These are phyloP conservation scores for Machimus atricapillus DNA, from an alignment of 2,888 invertebrate genomes.

Conservation along the genomic window DNA sequence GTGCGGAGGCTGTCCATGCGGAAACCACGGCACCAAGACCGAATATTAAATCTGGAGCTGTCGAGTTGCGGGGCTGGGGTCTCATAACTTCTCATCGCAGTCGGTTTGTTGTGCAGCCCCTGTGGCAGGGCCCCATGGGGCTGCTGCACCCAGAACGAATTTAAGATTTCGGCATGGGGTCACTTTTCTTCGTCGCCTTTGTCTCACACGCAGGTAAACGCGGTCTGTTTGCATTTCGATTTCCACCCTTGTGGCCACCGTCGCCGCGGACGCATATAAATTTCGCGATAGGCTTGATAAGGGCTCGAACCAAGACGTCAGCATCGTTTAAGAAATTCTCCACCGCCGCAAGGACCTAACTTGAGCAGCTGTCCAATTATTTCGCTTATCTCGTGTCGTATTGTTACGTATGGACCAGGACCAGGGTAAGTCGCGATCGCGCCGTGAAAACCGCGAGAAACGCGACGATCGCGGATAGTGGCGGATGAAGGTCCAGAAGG, in stretches of 20 bases:
- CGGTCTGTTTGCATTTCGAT: constrained; percentile 10
- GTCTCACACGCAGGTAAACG: neutral
- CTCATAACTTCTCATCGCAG: neutral
- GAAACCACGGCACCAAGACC: neutral
- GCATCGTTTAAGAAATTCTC: constrained; percentile 7
- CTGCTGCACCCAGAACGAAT: constrained; percentile 21
- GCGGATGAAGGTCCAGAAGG: neutral
- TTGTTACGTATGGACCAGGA: constrained; percentile 5
- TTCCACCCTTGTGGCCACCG: neutral
- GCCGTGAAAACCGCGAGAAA: neutral
- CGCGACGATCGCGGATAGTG: neutral
- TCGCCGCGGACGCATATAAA: neutral
- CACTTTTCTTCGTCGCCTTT: neutral
- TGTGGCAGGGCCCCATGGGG: neutral
- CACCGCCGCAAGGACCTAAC: neutral
- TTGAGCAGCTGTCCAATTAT: constrained; percentile 36
- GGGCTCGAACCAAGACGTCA: constrained; percentile 28
- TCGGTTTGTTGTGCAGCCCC: neutral
- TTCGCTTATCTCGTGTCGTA: constrained; percentile 29
- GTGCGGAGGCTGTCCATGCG: neutral
- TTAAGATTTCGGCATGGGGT: neutral
- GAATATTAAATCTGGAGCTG: neutral
- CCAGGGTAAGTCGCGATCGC: neutral
- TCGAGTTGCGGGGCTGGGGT: neutral
- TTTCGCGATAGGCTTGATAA: constrained; percentile 28